Evolutionary conservation across 2,113 vertebrate genomes (phyloP), one percentile per base, ranked within the genome.

Genomic region (Nestor notabilis): DNA sequence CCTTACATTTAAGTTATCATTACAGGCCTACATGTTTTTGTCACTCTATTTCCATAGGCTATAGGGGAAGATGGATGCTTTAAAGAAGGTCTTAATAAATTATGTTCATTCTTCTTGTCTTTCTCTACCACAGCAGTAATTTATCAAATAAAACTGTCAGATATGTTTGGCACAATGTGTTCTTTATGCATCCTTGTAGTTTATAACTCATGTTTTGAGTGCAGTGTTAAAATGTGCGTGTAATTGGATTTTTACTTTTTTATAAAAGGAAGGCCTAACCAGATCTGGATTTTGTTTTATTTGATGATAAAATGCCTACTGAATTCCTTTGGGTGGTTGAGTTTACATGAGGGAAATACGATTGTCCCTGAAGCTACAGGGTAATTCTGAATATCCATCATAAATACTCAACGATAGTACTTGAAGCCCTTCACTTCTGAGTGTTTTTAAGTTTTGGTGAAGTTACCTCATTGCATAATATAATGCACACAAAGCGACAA

Each of bases 11-110:
- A 72, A 84, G n/a, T 87, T 84, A 33, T 65, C 82, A 17, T 84
- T 76, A 49, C 5, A 80, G 28, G 10, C 3, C 31, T 69, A 14
- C 9, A 4, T 83, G 9, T 33, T 77, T 95, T 77, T 83, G 33
- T 82, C 91, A 23, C 52, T 84, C 78, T 95, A 58, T 76, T 94
- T 90, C 71, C 50, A 9, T 85, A 88, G 90, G 19, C 41, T 86
- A 25, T 25, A 66, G 63, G 20, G 69, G 49, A 58, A 88, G 53
- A n/a, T 28, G 74, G 46, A 13, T 0, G 0, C 79, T 77, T 92
- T 85, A 66, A 87, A 87, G 47, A 64, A 74, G 28, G n/a, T 91
- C 69, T 89, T 93, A 88, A 93, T 86, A 84, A 87, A 93, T 90
- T 89, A 77, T 20, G 9, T 89, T 96, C 12, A 24, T 91, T 82